phyloP scores from a whole-genome alignment of 2,888 invertebrate species.

The Helicoverpa assulta region DNA sequence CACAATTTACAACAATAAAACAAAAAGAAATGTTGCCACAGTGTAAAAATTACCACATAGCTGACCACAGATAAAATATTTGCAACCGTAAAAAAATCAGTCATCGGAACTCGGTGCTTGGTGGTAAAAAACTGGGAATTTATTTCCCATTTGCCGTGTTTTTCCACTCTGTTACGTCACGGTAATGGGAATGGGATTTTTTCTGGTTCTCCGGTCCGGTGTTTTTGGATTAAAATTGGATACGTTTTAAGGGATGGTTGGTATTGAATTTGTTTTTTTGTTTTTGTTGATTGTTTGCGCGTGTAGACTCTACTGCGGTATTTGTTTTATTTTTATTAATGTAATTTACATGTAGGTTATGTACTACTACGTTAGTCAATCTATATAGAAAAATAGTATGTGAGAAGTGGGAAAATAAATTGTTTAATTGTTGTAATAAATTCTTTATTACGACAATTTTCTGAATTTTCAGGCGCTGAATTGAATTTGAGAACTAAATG shows the following conservation, averaged over 20 bases:
- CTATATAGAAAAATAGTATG: too few relatives aligned
- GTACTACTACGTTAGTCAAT: too few relatives aligned
- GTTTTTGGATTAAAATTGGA: slow-evolving; percentile 8
- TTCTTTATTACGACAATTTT: too few relatives aligned
- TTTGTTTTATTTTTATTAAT: too few relatives aligned
- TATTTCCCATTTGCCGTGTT: slow-evolving; percentile 32
- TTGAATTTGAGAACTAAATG: too few relatives aligned
- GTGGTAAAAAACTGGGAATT: slow-evolving; percentile 15
- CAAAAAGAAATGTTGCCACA: slow-evolving; percentile 22
- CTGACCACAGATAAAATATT: slow-evolving; percentile 29
- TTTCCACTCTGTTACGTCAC: slow-evolving; percentile 25
- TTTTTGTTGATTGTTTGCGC: not conserved
- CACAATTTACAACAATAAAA: slow-evolving; percentile 23
- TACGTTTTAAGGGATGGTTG: not conserved
- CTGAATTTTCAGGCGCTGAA: too few relatives aligned
- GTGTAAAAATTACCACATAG: slow-evolving; percentile 8
- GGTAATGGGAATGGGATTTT: not conserved
- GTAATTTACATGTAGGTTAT: too few relatives aligned
- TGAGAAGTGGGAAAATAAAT: too few relatives aligned
- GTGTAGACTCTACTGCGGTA: too few relatives aligned
- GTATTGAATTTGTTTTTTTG: not conserved
- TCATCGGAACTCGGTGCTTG: slow-evolving; percentile 24
- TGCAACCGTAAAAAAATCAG: slow-evolving; percentile 34
- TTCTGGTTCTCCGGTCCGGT: slow-evolving; percentile 5
- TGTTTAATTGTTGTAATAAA: too few relatives aligned